Conservation (phyloP, 2,888 invertebrate genomes). For the Apamea sordens region DNA sequence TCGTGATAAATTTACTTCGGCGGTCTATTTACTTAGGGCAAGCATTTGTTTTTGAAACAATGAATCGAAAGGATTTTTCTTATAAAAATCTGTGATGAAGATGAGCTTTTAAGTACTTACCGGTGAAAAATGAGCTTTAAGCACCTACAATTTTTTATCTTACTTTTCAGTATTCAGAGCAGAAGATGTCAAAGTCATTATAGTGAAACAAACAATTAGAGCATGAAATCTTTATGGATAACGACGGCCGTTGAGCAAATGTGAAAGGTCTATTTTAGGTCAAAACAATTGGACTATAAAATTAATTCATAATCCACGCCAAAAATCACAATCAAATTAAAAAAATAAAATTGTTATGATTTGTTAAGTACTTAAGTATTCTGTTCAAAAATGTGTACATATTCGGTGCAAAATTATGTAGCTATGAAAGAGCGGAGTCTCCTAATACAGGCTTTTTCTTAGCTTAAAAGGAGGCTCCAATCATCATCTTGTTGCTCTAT, state of each 20-base stretch:
- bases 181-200: background rate
- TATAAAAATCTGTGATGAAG: conserved; percentile 28
- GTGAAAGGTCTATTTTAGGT: background rate
- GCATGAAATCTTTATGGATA: background rate
- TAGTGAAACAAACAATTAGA: background rate
- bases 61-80: conserved; percentile 44
- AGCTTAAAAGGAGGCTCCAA: too few relatives aligned
- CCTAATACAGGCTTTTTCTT: too few relatives aligned
- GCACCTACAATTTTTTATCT: background rate
- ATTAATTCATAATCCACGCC: background rate
- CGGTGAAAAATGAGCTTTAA: background rate
- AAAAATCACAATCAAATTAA: too few relatives aligned
- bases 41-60: conserved; percentile 62
- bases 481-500: too few relatives aligned
- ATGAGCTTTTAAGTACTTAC: background rate
- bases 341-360: too few relatives aligned
- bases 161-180: background rate
- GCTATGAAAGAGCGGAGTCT: too few relatives aligned
- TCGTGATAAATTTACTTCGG: conserved; percentile 67
- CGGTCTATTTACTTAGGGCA: conserved; percentile 63
- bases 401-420: too few relatives aligned
- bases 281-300: background rate
- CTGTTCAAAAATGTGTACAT: too few relatives aligned
- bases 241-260: background rate
- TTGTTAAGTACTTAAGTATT: too few relatives aligned